Conservation (phyloP, 2,888 invertebrate genomes). For the Agrilus cyanescens region DNA sequence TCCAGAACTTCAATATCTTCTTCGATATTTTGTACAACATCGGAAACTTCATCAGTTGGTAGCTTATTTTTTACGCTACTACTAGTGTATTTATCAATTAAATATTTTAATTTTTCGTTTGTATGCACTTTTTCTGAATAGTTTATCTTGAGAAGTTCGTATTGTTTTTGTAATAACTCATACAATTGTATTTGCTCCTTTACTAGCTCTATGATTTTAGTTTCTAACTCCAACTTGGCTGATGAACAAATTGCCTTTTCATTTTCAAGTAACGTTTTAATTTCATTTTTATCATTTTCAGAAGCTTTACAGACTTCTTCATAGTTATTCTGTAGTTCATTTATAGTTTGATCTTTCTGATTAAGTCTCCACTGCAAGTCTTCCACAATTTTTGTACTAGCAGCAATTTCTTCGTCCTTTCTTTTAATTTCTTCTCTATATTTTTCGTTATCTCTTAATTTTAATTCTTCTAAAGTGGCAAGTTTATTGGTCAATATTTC, state of each 20-base stretch:
- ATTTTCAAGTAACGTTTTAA: slow-evolving; percentile 2
- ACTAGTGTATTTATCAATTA: too few relatives aligned
- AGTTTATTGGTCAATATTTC: slow-evolving; percentile 7
- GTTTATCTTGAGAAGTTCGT: neutral
- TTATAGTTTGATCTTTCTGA: slow-evolving; percentile 5
- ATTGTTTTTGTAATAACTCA: neutral
- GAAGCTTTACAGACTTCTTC: neutral
- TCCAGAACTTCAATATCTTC: neutral
- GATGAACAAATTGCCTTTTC: too few relatives aligned
- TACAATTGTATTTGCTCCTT: too few relatives aligned
- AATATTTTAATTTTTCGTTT: neutral
- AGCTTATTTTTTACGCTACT: too few relatives aligned
- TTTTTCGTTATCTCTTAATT: slow-evolving; percentile 6
- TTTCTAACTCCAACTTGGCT: neutral
- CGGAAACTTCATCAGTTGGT: too few relatives aligned
- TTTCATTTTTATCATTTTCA: neutral
- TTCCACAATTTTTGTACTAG: slow-evolving; percentile 1
- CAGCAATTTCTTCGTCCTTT: slow-evolving; percentile 5
- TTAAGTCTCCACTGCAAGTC: slow-evolving; percentile 4
- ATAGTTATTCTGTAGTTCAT: slow-evolving; percentile 5
- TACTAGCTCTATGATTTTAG: neutral
- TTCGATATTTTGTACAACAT: too few relatives aligned
- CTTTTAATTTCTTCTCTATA: slow-evolving; percentile 6
- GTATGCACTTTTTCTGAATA: neutral
- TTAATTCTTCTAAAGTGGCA: slow-evolving; percentile 7